A percentile compares a stretch with the other conserved stretches of the same genome.
phyloP scores from a whole-genome alignment of 2,888 invertebrate species.

The Spodoptera littoralis region DNA sequence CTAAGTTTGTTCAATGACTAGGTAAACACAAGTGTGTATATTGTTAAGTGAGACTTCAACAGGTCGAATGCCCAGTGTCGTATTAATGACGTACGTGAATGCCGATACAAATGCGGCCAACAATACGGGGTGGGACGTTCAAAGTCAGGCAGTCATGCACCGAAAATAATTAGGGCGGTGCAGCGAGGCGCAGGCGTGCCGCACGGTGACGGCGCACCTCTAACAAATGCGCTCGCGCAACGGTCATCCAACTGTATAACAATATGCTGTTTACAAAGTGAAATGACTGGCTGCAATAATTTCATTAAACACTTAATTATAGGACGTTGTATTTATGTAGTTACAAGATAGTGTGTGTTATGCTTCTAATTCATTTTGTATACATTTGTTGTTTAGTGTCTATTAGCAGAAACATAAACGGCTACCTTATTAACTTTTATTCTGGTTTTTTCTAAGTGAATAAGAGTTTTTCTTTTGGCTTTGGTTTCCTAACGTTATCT shows the following conservation, averaged over 20 bases:
- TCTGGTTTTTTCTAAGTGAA: constrained; percentile 28
- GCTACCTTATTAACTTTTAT: too few relatives aligned
- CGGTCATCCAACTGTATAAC: constrained; percentile 59
- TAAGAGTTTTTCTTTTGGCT: constrained; percentile 25
- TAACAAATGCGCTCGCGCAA: constrained; percentile 50
- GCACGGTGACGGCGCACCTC: constrained; percentile 50
- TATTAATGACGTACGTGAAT: constrained; percentile 29
- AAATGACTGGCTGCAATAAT: constrained; percentile 45
- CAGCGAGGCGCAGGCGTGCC: constrained; percentile 46
- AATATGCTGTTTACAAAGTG: constrained; percentile 52
- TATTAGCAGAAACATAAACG: too few relatives aligned
- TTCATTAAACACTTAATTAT: constrained; percentile 43
- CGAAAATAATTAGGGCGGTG: constrained; percentile 59
- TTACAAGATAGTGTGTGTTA: background rate
- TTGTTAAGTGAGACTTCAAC: constrained; percentile 17
- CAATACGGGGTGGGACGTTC: constrained; percentile 44
- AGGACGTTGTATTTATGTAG: constrained; percentile 22
- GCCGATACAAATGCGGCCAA: constrained; percentile 41
- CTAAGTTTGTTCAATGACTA: too few relatives aligned
- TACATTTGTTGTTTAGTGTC: too few relatives aligned
- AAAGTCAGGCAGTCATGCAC: constrained; percentile 57
- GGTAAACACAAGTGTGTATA: background rate
- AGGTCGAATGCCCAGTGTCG: constrained; percentile 32
- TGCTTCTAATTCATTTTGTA: too few relatives aligned
- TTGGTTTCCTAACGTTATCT: constrained; percentile 30